These are phyloP conservation scores for Stenodema calcarata DNA, from an alignment of 2,888 invertebrate species.

Conservation along the genomic window DNA sequence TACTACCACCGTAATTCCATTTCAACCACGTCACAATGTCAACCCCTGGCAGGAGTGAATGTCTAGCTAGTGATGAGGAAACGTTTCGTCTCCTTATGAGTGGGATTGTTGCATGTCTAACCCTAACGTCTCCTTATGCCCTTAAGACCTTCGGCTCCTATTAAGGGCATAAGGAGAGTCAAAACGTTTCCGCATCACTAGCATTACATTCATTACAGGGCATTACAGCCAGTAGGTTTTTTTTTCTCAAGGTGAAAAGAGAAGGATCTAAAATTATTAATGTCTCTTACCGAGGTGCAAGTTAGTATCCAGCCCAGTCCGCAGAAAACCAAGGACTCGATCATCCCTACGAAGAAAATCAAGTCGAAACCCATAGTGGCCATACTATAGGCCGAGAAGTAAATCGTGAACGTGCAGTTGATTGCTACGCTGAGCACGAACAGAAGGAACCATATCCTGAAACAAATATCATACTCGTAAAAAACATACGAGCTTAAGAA, in stretches of 20 bases:
- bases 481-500: not conserved
- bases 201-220: no score
- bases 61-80: no score
- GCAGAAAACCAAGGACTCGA: constrained; percentile 84
- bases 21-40: no score
- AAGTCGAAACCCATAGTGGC: constrained; percentile 84
- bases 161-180: no score
- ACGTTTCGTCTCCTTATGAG: no score
- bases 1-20: no score
- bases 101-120: no score
- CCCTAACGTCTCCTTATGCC: no score
- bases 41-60: no score
- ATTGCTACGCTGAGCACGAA: constrained; percentile 88
- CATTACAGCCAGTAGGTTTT: not conserved
- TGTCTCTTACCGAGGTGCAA: constrained; percentile 78
- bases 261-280: not conserved
- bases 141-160: no score
- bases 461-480: constrained; percentile 56
- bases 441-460: constrained; percentile 88
- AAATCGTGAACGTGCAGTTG: constrained; percentile 85
- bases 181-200: no score
- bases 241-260: not conserved
- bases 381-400: constrained; percentile 85
- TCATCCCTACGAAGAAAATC: constrained; percentile 80
- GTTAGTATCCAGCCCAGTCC: constrained; percentile 87